Percentiles rank a stretch among this genome's conserved stretches.
Evolutionary conservation across 2,113 vertebrate genomes (phyloP).

Genomic region (Mola mola): DNA sequence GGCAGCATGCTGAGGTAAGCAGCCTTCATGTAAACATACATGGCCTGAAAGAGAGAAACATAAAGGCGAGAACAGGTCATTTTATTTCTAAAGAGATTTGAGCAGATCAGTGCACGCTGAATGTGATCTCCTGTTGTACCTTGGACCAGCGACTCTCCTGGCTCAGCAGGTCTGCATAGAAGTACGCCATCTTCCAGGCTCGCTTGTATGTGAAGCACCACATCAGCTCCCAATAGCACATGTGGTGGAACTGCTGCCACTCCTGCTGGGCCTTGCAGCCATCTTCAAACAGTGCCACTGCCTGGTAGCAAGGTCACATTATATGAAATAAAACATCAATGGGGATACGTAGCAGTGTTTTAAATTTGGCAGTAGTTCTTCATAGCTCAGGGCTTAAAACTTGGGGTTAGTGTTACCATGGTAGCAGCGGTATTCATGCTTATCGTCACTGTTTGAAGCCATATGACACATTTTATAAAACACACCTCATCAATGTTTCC

Average conservation of each 20-base stretch:
- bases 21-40: slow-evolving; percentile 89
- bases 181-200: slow-evolving; percentile 86
- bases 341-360: no score
- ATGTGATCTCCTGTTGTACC: no score
- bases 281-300: slow-evolving; percentile 83
- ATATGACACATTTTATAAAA: no score
- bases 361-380: no score
- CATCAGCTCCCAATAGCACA: slow-evolving; percentile 91
- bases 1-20: slow-evolving; percentile 87
- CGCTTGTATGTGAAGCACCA: slow-evolving; percentile 87
- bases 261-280: slow-evolving; percentile 85
- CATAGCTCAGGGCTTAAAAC: no score
- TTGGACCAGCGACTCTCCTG: slow-evolving; percentile 88
- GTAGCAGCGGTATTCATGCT: no score
- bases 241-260: slow-evolving; percentile 89
- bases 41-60: slow-evolving; percentile 71
- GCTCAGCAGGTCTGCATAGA: slow-evolving; percentile 86
- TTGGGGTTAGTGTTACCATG: no score
- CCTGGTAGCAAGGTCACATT: slow-evolving; percentile 63
- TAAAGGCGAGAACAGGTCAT: not conserved
- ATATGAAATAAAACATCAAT: not conserved
- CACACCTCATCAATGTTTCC: slow-evolving; percentile 86
- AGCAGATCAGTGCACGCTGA: no score
- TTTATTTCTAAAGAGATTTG: no score
- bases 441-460: no score